phyloP scores from a whole-genome alignment of 2,797 vertebrate species.

The Sarcophilus harrisii region DNA sequence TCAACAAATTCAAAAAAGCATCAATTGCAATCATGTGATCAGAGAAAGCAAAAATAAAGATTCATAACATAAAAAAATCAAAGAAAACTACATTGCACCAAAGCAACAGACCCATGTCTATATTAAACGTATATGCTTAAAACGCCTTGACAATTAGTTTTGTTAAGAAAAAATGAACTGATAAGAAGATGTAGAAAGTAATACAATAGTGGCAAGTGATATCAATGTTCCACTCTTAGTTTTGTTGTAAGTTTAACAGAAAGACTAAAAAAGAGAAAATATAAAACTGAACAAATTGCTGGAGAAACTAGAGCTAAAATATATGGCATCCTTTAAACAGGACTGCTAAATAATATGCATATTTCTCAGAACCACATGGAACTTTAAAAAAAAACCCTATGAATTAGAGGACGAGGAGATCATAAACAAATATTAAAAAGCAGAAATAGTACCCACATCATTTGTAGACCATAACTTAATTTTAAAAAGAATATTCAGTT shows the following conservation, averaged over 20 bases:
- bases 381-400: background rate
- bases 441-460: background rate
- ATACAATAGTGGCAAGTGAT: background rate
- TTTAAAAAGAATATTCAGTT: background rate
- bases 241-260: background rate
- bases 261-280: background rate
- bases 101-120: background rate
- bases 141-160: background rate
- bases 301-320: background rate
- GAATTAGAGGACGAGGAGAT: background rate
- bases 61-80: background rate
- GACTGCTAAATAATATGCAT: background rate
- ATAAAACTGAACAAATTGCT: background rate
- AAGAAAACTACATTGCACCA: background rate
- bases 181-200: background rate
- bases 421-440: background rate
- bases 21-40: background rate
- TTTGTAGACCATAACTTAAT: background rate
- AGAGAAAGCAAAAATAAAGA: background rate
- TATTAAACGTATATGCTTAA: background rate
- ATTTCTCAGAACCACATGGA: background rate
- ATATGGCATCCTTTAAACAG: background rate
- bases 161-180: background rate
- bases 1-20: background rate
- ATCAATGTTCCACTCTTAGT: background rate